A percentile compares a stretch with the other conserved stretches of the same genome.
Evolutionary conservation across 2,797 vertebrate species (phyloP).

Genomic region (Rhinophrynus dorsalis): DNA sequence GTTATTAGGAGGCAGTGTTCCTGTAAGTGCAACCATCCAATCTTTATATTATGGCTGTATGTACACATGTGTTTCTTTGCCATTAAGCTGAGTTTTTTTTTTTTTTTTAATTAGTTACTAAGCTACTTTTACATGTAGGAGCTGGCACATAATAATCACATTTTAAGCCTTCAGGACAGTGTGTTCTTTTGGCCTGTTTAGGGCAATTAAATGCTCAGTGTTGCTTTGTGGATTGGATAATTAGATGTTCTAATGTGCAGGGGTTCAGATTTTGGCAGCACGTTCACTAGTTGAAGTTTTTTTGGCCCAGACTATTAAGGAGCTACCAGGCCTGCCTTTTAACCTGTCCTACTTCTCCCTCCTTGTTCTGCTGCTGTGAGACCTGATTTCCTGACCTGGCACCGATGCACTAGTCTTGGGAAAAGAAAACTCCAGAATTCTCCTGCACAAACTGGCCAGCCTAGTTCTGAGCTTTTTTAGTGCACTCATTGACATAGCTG

Average conservation of each 20-base stretch:
- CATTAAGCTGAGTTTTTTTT: too few relatives aligned
- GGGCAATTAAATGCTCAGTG: constrained; percentile 28
- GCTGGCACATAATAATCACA: constrained; percentile 5
- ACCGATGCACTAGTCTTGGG: background rate
- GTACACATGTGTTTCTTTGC: too few relatives aligned
- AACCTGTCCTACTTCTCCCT: background rate
- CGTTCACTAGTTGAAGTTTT: background rate
- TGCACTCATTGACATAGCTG: constrained; percentile 30
- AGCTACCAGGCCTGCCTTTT: background rate
- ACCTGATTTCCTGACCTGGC: constrained; percentile 9
- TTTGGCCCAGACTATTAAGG: background rate
- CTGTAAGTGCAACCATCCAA: too few relatives aligned
- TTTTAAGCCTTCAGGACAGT: constrained; percentile 22
- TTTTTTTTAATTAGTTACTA: too few relatives aligned
- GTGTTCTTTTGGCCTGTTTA: constrained; percentile 5
- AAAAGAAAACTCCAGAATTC: constrained; percentile 41
- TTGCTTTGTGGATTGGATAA: constrained; percentile 26
- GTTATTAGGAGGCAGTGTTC: background rate
- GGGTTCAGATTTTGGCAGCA: background rate
- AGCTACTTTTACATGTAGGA: background rate
- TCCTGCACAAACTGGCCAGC: constrained; percentile 52
- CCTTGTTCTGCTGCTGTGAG: background rate
- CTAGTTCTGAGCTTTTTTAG: constrained; percentile 56
- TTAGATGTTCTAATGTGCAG: constrained; percentile 23
- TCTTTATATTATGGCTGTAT: too few relatives aligned